Conservation (phyloP, 2,113 vertebrate species). For the Sakesphorus luctuosus region DNA sequence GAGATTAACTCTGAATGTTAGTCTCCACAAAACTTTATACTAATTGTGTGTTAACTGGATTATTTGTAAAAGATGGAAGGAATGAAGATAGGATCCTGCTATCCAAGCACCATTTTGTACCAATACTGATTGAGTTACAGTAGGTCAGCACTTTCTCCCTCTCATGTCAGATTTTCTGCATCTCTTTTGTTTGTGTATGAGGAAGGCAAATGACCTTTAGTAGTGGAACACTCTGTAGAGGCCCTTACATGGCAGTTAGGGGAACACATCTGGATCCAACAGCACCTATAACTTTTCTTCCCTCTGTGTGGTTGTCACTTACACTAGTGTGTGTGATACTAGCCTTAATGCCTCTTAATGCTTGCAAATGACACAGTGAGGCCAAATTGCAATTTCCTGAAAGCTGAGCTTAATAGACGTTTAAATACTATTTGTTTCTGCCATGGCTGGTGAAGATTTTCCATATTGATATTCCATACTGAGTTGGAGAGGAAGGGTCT, state of each 20-base stretch:
- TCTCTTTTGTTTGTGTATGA: background rate
- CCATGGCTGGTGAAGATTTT: background rate
- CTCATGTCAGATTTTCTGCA: background rate
- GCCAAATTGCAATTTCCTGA: slow-evolving; percentile 19
- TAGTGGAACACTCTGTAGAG: background rate
- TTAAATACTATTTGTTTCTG: slow-evolving; percentile 28
- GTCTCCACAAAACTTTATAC: background rate
- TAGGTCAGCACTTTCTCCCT: background rate
- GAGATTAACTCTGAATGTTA: slow-evolving; percentile 7
- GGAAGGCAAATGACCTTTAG: background rate
- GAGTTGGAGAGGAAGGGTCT: background rate
- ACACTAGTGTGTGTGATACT: background rate
- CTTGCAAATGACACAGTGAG: background rate
- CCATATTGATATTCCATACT: background rate
- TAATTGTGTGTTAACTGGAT: background rate
- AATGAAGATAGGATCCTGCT: background rate
- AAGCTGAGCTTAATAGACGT: slow-evolving; percentile 2
- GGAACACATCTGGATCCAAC: background rate
- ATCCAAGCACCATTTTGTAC: background rate
- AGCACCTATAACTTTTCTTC: background rate
- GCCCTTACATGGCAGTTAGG: background rate
- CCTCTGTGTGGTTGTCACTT: background rate
- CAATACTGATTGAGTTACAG: background rate
- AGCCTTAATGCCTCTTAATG: background rate
- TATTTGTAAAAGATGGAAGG: background rate